Base-by-base conservation (phyloP, 1,140 invertebrate species). In the Octopus sinensis region DNA sequence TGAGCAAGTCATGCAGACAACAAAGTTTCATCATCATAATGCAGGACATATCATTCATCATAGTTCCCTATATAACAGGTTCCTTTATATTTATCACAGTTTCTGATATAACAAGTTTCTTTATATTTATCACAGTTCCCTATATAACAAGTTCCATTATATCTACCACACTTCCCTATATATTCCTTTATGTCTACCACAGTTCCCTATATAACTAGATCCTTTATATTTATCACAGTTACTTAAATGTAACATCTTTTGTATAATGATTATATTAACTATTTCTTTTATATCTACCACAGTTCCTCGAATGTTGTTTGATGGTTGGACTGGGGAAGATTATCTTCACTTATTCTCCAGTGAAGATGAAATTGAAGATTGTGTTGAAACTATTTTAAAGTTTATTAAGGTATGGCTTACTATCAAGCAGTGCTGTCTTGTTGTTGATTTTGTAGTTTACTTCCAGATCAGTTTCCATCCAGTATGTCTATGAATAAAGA, bases 221-320 rank as follows among this genome's bases (percentile, higher is more conserved):
- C 30, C 30, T 43, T 43, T 43, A 43, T 43, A 43, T 43, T 43
- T 43, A 43, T 43, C 30, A 43, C 30, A 43, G 3, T 43, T 43
- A 43, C 30, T 43, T 43, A 43, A 43, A 43, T 43, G 30, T 43
- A 43, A 43, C 30, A 43, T 43, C 3, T 1, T 43, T 43, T 43
- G 3, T 43, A 43, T 43, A 43, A 43, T 43, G 30, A 43, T 43
- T 43, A 43, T 43, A 43, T 43, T 43, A 43, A 62, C 30, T 81
- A 10, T 76, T 62, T 53, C 17, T 53, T 51, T 51, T 12, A 43
- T 75, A 53, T 78, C 52, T 73, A 79, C 83, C 84, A 71, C 95
- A 90, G 91, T 97, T 76, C 96, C 96, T 53, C 92, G 96, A 84
- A 89, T 98, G 76, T 89, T 97, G 54, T 96, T 97, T 91, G 96